Evolutionary conservation across 2,797 vertebrate genomes (phyloP).

Genomic region (Cephalopachus bancanus): DNA sequence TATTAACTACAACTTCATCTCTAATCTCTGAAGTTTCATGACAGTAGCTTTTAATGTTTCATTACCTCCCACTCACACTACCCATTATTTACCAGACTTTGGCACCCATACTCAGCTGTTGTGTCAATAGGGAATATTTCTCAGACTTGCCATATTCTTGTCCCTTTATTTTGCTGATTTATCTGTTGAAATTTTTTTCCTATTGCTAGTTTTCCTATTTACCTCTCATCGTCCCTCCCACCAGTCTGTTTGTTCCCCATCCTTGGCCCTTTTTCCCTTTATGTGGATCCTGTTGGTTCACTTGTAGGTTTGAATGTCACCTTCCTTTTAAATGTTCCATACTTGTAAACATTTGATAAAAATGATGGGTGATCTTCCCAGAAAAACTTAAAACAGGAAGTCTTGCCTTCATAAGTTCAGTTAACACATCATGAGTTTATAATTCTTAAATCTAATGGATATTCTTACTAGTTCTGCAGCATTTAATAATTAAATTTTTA

Average conservation of each 20-base stretch:
- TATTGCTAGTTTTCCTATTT: neutral
- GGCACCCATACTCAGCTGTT: neutral
- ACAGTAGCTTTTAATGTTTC: neutral
- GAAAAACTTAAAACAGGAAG: neutral
- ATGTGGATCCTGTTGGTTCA: neutral
- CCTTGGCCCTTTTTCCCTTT: neutral
- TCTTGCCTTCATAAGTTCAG: neutral
- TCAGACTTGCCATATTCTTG: neutral
- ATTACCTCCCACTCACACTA: neutral
- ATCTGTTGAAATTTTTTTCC: neutral
- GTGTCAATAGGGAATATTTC: neutral
- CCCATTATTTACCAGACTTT: neutral
- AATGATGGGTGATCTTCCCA: neutral
- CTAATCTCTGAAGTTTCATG: neutral
- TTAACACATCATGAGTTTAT: neutral
- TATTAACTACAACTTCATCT: slow-evolving; percentile 18
- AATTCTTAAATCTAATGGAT: neutral
- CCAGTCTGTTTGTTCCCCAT: neutral
- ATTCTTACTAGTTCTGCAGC: neutral
- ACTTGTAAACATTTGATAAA: slow-evolving; percentile 50
- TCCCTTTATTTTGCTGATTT: neutral
- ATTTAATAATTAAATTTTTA: slow-evolving; percentile 24
- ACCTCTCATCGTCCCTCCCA: neutral
- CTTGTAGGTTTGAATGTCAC: slow-evolving; percentile 4
- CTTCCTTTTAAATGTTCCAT: neutral